A percentile compares a stretch with the other conserved stretches of the same genome.
phyloP scores from a whole-genome alignment of 2,113 vertebrate species.

The Craseonycteris thonglongyai region DNA sequence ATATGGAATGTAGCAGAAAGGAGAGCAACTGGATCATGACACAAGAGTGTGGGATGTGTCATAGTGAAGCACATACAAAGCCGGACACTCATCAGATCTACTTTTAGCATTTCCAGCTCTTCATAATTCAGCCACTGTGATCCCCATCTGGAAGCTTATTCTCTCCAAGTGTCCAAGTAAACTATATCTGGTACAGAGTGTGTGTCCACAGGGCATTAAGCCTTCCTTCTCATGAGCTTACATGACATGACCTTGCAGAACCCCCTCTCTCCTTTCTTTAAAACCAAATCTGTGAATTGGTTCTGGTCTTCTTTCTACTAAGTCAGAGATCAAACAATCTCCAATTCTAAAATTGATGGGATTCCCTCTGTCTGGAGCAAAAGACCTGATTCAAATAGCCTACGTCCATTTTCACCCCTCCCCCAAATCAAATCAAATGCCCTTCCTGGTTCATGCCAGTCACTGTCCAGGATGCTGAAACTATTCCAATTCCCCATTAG shows the following conservation, averaged over 20 bases:
- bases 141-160: neutral
- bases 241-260: neutral
- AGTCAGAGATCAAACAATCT: neutral
- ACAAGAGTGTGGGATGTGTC: too few relatives aligned
- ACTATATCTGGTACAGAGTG: neutral
- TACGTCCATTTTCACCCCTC: neutral
- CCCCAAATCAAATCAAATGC: neutral
- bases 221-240: neutral
- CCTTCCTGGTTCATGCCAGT: neutral
- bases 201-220: neutral
- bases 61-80: rapidly evolving
- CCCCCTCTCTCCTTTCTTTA: neutral
- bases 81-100: neutral
- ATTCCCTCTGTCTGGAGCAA: neutral
- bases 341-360: neutral
- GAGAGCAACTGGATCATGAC: neutral
- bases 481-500: neutral
- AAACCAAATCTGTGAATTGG: neutral
- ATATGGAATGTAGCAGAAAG: neutral
- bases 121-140: neutral
- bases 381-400: neutral
- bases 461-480: neutral
- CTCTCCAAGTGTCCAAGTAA: neutral
- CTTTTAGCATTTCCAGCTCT: neutral
- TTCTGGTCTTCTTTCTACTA: neutral